Base-by-base conservation (phyloP, 2,113 vertebrate genomes). In the Aegypius monachus region DNA sequence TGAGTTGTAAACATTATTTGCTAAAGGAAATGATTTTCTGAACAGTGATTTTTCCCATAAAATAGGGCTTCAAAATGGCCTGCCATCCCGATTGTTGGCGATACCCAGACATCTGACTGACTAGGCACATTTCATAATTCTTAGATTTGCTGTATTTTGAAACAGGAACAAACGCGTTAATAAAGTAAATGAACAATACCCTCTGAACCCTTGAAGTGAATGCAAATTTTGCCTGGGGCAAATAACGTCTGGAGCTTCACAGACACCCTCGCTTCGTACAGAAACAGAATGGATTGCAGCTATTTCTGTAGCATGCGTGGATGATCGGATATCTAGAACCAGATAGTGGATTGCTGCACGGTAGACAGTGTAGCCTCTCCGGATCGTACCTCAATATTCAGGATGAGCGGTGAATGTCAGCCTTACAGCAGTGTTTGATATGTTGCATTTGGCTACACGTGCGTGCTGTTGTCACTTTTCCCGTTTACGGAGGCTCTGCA, bases 211-310 rank as follows among this genome's bases (percentile, higher is more conserved):
- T 50, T 63, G 74, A 92, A 95, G 81, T 45, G 87, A 91, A 90
- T 82, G 88, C 65, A 91, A 23, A 80, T 70, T 97, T 94, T 93
- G 89, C 92, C 94, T 96, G 62, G 56, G 61, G 91, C 90, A 97
- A 61, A 72, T 86, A 92, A 71, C 48, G 92, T 90, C 59, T 96
- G 55, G 85, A 95, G 50, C 50, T 88, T 95, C 85, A 83, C 58
- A 68, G 67, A 22, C 62, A 48, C 73, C 78, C 45, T 75, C 9
- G 11, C 45, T 65, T 83, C 9, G 3, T 65, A n/a, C 56, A 45
- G 88, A 68, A 75, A 36, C 43, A 27, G 53, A 81, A 68, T 34
- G 71, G 77, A 38, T 72, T 23, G 61, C 61, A n/a, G 27, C 75
- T 68, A 67, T 47, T 92, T 94, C n/a, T 65, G 61, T 88, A 55